These are phyloP conservation scores for Sebastes iracundus DNA, from an alignment of 2,797 vertebrate species.

Conservation along the genomic window DNA sequence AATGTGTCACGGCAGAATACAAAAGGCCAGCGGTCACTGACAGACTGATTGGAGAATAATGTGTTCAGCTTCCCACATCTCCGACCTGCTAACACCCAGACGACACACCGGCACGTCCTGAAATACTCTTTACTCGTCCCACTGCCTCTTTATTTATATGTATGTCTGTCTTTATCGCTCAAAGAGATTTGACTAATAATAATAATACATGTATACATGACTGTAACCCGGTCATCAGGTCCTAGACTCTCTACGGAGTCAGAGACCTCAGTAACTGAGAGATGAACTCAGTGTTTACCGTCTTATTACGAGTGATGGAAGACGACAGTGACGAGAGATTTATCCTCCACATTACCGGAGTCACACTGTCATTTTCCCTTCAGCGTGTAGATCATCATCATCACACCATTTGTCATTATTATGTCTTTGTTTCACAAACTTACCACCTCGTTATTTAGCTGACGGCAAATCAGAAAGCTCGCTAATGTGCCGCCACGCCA, in stretches of 20 bases:
- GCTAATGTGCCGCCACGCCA: no score
- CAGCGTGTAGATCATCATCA: not conserved
- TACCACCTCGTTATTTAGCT: not conserved
- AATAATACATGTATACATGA: no score
- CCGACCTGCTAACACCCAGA: slow-evolving; percentile 1
- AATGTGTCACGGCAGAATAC: slow-evolving; percentile 44
- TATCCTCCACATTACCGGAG: not conserved
- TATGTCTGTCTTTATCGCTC: not conserved
- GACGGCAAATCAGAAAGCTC: no score
- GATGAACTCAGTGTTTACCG: not conserved
- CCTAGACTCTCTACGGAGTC: no score
- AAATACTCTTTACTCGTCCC: slow-evolving; percentile 28
- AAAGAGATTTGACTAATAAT: no score
- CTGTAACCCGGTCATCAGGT: no score
- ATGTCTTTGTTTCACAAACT: not conserved
- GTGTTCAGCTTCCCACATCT: slow-evolving; percentile 41
- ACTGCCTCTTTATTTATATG: slow-evolving; percentile 3
- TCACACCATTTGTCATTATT: not conserved
- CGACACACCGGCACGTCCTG: slow-evolving; percentile 17
- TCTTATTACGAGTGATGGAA: not conserved
- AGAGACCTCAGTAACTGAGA: not conserved
- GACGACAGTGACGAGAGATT: not conserved
- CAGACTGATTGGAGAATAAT: slow-evolving; percentile 47
- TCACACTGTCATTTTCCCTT: not conserved
- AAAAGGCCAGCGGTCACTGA: slow-evolving; percentile 37